phyloP scores from a whole-genome alignment of 2,888 invertebrate species.

The Harpagoxenus sublaevis region DNA sequence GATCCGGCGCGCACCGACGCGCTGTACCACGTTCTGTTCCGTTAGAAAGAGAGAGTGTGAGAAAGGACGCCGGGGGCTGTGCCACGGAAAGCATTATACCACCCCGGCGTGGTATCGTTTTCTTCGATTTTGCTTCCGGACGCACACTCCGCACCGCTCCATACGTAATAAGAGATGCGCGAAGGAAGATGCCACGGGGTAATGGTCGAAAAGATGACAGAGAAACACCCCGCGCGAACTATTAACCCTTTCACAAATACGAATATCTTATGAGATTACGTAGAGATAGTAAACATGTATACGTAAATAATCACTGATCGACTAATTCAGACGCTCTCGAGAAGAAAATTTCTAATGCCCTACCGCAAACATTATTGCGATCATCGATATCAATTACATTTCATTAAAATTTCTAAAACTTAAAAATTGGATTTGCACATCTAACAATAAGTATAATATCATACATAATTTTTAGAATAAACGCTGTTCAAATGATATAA shows the following conservation, averaged over 20 bases:
- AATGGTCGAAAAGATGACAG: constrained; percentile 27
- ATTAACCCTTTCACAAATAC: constrained; percentile 3
- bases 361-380: not conserved
- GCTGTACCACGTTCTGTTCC: constrained; percentile 47
- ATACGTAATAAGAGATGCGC: constrained; percentile 1
- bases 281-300: not conserved
- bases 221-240: constrained; percentile 6
- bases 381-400: not conserved
- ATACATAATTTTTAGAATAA: not conserved
- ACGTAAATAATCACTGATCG: not conserved
- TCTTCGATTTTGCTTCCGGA: constrained; percentile 54
- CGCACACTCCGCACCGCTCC: not conserved
- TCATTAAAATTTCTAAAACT: not conserved
- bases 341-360: not conserved
- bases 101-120: constrained; percentile 42
- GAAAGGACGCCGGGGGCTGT: constrained; percentile 51
- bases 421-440: not conserved
- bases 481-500: not conserved
- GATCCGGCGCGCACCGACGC: constrained; percentile 54
- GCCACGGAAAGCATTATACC: constrained; percentile 36
- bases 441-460: not conserved
- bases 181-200: constrained; percentile 28
- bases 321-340: not conserved
- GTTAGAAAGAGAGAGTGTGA: constrained; percentile 61
- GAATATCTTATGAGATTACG: not conserved